phyloP scores from a whole-genome alignment of 2,888 invertebrate species.

The Acholoe squamosa region DNA sequence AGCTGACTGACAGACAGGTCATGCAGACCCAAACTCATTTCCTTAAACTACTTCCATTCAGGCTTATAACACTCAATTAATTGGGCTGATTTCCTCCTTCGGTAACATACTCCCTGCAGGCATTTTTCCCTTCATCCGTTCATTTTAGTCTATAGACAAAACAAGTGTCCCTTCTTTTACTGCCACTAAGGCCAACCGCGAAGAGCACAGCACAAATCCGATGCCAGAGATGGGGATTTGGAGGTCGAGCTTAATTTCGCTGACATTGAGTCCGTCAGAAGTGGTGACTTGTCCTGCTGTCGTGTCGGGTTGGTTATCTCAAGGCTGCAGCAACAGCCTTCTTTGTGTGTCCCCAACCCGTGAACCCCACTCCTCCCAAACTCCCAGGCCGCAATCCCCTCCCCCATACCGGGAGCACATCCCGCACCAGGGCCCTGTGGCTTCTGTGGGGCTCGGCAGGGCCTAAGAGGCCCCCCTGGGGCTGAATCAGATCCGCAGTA shows the following conservation, averaged over 20 bases:
- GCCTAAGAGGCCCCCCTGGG: background rate
- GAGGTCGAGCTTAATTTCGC: background rate
- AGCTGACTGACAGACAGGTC: too few species aligned
- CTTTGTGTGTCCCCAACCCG: constrained; percentile 4
- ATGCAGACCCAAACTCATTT: too few species aligned
- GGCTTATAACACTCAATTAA: too few species aligned
- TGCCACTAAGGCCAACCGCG: too few species aligned
- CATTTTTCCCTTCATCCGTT: too few species aligned
- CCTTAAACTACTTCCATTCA: too few species aligned
- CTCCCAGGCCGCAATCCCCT: background rate
- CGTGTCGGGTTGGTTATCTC: constrained; percentile 29
- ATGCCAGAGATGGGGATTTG: background rate
- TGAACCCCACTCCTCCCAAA: background rate
- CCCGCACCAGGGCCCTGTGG: background rate
- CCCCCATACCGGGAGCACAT: background rate
- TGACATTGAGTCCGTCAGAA: constrained; percentile 21
- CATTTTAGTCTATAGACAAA: too few species aligned
- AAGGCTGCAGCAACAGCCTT: background rate
- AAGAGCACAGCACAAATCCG: background rate
- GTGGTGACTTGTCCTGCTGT: background rate
- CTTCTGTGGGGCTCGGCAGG: background rate
- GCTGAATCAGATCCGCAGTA: background rate
- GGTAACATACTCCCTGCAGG: too few species aligned
- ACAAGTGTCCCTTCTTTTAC: too few species aligned
- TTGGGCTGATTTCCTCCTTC: too few species aligned